These are phyloP conservation scores for Aspiorhynchus laticeps DNA, from an alignment of 2,113 vertebrate genomes.

Conservation along the genomic window DNA sequence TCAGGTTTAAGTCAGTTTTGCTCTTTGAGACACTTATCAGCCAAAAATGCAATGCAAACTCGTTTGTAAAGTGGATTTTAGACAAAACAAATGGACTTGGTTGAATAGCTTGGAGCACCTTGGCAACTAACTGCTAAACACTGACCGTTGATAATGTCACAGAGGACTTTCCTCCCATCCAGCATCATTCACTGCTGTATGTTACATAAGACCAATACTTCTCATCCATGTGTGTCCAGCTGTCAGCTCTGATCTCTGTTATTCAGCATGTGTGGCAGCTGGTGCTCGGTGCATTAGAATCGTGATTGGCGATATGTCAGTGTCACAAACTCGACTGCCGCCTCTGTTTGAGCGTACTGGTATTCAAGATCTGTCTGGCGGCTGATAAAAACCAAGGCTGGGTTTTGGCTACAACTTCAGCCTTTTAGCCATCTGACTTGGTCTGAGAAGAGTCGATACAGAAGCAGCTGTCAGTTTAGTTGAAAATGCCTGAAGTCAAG, in stretches of 20 bases:
- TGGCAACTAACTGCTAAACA: neutral
- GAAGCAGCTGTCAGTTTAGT: neutral
- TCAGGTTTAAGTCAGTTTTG: neutral
- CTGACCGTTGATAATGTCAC: neutral
- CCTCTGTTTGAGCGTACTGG: neutral
- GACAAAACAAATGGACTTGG: neutral
- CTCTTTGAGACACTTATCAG: neutral
- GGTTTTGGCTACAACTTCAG: constrained; percentile 15
- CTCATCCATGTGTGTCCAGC: neutral
- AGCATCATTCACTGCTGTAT: neutral
- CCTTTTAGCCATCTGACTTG: neutral
- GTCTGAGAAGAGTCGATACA: neutral
- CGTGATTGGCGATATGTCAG: neutral
- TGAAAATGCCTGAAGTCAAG: constrained; percentile 30
- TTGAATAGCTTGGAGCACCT: neutral
- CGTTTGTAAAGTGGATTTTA: neutral
- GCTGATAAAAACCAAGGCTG: constrained; percentile 37
- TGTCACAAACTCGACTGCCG: neutral
- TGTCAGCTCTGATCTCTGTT: constrained; percentile 39
- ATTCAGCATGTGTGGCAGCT: neutral
- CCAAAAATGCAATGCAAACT: neutral
- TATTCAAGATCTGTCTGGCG: constrained; percentile 19
- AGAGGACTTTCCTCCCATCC: neutral
- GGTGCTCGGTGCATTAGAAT: neutral
- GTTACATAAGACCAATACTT: constrained; percentile 12